Percentiles rank a stretch among this genome's conserved stretches.
Evolutionary conservation across 2,113 vertebrate species (phyloP).

Genomic region (Urocitellus parryii): DNA sequence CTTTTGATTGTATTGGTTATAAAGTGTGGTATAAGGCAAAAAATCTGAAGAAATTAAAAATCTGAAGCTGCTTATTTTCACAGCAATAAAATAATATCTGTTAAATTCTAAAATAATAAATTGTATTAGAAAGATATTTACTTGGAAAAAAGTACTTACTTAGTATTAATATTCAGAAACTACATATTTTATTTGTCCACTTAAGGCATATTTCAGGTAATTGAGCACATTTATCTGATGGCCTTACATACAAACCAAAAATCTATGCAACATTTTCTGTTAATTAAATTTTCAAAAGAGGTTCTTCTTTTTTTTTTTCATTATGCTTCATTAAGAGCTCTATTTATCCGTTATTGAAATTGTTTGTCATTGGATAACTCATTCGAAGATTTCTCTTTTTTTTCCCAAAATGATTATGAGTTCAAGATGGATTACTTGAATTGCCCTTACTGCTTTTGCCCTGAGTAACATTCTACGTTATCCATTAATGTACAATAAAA

Average conservation of each 20-base stretch:
- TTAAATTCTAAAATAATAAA: constrained; percentile 35
- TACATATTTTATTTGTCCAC: background rate
- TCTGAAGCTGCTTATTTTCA: background rate
- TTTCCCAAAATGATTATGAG: constrained; percentile 60
- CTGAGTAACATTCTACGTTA: background rate
- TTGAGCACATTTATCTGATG: background rate
- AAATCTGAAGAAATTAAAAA: background rate
- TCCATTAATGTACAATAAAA: too few species aligned
- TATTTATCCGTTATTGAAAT: background rate
- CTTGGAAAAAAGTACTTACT: background rate
- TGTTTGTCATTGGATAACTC: background rate
- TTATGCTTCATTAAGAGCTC: background rate
- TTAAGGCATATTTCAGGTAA: constrained; percentile 15
- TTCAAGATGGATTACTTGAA: background rate
- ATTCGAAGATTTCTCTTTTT: constrained; percentile 48
- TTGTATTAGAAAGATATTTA: constrained; percentile 26
- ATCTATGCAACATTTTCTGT: background rate
- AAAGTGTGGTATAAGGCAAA: background rate
- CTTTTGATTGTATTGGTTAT: background rate
- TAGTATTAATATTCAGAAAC: constrained; percentile 24
- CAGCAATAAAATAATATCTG: background rate
- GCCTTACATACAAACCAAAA: background rate
- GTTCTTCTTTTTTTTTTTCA: background rate
- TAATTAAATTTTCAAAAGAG: constrained; percentile 48
- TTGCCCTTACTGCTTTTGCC: background rate